Conservation (phyloP, 2,888 invertebrate genomes). For the Orthosia gothica region DNA sequence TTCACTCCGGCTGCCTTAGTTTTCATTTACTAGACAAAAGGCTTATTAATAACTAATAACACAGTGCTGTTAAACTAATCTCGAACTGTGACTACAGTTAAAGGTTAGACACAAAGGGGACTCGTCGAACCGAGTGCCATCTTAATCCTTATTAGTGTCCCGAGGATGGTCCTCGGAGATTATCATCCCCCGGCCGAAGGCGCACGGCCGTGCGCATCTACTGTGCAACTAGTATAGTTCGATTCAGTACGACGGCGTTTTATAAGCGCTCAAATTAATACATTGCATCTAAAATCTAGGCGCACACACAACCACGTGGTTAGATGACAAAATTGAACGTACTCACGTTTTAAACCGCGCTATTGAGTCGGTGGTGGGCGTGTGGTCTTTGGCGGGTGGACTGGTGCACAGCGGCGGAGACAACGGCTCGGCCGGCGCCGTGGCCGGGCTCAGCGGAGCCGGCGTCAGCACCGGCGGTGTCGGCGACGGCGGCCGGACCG, state of each 20-base stretch:
- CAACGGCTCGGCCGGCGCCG: conserved; percentile 73
- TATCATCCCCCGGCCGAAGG: neutral
- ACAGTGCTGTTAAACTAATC: conserved; percentile 50
- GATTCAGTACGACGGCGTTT: conserved; percentile 36
- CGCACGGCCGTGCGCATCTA: conserved; percentile 21
- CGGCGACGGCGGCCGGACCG: conserved; percentile 66
- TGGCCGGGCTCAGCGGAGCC: conserved; percentile 69
- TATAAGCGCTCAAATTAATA: conserved; percentile 49
- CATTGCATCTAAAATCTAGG: conserved; percentile 48
- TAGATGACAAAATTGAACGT: conserved; percentile 47
- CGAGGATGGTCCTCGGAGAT: conserved; percentile 3
- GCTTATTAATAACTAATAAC: conserved; percentile 28
- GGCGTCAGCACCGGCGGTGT: conserved; percentile 46
- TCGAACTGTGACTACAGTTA: conserved; percentile 30
- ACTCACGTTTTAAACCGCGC: conserved; percentile 89
- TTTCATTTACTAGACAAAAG: conserved; percentile 12
- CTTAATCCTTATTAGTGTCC: conserved; percentile 40
- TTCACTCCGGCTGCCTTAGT: conserved; percentile 8
- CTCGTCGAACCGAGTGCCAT: conserved; percentile 21
- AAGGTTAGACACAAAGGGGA: conserved; percentile 13
- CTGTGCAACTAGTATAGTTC: conserved; percentile 9
- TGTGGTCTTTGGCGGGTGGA: conserved; percentile 83
- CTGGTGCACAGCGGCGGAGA: conserved; percentile 88
- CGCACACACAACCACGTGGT: conserved; percentile 42
- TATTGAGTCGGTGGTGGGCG: conserved; percentile 85